These are phyloP conservation scores for Galago senegalensis DNA, from an alignment of 2,797 vertebrate species.

Conservation along the genomic window DNA sequence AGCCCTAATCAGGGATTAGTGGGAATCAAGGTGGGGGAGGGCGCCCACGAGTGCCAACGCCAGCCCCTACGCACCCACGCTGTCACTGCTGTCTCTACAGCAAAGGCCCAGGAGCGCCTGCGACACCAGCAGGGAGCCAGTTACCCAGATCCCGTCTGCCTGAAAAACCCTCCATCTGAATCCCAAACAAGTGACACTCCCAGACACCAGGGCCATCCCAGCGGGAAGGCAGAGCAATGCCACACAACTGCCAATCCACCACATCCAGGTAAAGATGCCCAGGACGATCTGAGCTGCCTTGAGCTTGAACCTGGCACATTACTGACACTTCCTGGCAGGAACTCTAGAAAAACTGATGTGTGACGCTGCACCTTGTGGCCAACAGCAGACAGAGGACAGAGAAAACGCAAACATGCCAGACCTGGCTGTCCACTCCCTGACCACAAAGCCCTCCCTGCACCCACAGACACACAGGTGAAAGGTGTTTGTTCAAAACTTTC, in stretches of 20 bases:
- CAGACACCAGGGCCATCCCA: not conserved
- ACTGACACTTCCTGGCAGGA: not conserved
- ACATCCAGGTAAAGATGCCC: not conserved
- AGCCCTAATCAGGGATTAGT: conserved; percentile 76
- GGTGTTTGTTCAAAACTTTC: not conserved
- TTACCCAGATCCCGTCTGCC: conserved; percentile 16
- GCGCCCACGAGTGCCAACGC: not conserved
- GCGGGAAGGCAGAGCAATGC: not conserved
- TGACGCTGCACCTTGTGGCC: not conserved
- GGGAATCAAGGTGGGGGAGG: not conserved
- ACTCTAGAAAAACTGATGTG: not conserved
- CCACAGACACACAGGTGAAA: not conserved
- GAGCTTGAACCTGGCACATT: not conserved
- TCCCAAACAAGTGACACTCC: not conserved
- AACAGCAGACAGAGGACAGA: not conserved
- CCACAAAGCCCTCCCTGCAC: not conserved
- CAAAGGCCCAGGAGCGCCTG: rapidly evolving
- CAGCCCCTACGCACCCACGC: not conserved
- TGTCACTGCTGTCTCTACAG: not conserved
- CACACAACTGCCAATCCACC: rapidly evolving
- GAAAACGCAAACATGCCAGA: too few relatives aligned
- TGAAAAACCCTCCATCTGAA: not conserved
- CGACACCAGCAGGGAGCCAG: not conserved
- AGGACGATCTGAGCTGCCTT: not conserved
- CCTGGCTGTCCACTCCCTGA: too few relatives aligned